phyloP scores from a whole-genome alignment of 1,140 invertebrate species.

The Aphidius ervi region DNA sequence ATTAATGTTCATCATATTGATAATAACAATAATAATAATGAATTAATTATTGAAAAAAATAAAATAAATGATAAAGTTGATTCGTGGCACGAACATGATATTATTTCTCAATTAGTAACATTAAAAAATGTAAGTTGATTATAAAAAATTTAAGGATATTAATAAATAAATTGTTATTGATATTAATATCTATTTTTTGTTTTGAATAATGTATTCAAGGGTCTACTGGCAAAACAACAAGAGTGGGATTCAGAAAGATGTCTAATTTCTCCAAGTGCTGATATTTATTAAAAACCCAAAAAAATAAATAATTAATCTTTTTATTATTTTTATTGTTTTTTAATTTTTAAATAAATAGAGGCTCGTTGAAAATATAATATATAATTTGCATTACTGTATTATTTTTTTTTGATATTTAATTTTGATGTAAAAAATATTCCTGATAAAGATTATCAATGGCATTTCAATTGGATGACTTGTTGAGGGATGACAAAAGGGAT shows the following conservation, averaged over 20 bases:
- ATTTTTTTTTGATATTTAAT: too few species aligned
- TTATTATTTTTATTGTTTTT: slow-evolving; percentile 19
- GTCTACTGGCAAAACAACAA: slow-evolving; percentile 46
- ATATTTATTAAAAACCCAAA: slow-evolving; percentile 32
- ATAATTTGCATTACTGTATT: neutral
- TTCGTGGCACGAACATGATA: slow-evolving; percentile 42
- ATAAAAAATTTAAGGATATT: neutral
- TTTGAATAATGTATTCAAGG: slow-evolving; percentile 35
- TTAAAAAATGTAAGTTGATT: slow-evolving; percentile 41
- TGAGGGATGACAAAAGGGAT: slow-evolving; percentile 79
- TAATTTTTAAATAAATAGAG: slow-evolving; percentile 19
- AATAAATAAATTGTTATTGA: too few species aligned
- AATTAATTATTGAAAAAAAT: slow-evolving; percentile 16
- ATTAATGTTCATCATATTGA: slow-evolving; percentile 28
- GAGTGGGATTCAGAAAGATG: slow-evolving; percentile 49
- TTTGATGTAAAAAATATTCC: too few species aligned
- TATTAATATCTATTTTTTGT: too few species aligned
- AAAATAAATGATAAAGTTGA: slow-evolving; percentile 24
- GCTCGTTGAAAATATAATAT: slow-evolving; percentile 1
- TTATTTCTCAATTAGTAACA: slow-evolving; percentile 42
- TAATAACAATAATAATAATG: slow-evolving; percentile 13
- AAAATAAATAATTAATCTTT: neutral
- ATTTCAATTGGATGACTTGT: slow-evolving; percentile 73
- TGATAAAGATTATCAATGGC: slow-evolving; percentile 39
- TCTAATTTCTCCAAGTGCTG: slow-evolving; percentile 38